phyloP scores from a whole-genome alignment of 1,140 invertebrate species.

The Dreissena polymorpha region DNA sequence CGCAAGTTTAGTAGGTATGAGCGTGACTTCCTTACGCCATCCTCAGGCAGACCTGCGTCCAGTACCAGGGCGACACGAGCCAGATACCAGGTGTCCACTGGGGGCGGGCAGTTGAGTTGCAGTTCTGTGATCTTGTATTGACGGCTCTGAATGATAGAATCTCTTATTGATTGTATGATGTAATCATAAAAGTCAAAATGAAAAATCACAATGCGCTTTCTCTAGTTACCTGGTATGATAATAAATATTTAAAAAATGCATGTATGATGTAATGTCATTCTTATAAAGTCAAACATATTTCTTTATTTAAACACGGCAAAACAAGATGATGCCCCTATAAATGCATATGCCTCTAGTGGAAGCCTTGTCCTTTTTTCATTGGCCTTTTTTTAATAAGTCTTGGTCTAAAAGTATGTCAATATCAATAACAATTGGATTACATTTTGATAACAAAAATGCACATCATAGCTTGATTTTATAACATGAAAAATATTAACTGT shows the following conservation, averaged over 20 bases:
- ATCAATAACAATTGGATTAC: too few relatives aligned
- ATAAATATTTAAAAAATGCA: background rate
- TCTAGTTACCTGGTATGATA: background rate
- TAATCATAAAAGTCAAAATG: background rate
- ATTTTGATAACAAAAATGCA: too few relatives aligned
- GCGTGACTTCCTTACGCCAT: constrained; percentile 71
- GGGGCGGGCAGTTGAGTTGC: constrained; percentile 65
- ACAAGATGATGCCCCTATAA: too few relatives aligned
- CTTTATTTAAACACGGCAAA: too few relatives aligned
- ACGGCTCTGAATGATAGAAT: constrained; percentile 63
- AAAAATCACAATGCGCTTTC: constrained; percentile 5
- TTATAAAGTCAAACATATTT: background rate
- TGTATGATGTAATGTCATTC: too few relatives aligned
- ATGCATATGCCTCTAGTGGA: too few relatives aligned
- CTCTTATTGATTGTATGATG: background rate
- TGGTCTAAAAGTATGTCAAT: too few relatives aligned
- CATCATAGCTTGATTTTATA: too few relatives aligned
- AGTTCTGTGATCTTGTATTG: constrained; percentile 66
- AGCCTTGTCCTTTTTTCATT: too few relatives aligned
- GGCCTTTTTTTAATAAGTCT: too few relatives aligned
- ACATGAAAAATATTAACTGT: too few relatives aligned
- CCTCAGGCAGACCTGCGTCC: constrained; percentile 73
- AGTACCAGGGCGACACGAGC: constrained; percentile 72
- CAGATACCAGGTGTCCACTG: constrained; percentile 68
- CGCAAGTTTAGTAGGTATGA: constrained; percentile 70